Conservation (phyloP, 2,888 invertebrate species). For the Lasioglossum marginatum region DNA sequence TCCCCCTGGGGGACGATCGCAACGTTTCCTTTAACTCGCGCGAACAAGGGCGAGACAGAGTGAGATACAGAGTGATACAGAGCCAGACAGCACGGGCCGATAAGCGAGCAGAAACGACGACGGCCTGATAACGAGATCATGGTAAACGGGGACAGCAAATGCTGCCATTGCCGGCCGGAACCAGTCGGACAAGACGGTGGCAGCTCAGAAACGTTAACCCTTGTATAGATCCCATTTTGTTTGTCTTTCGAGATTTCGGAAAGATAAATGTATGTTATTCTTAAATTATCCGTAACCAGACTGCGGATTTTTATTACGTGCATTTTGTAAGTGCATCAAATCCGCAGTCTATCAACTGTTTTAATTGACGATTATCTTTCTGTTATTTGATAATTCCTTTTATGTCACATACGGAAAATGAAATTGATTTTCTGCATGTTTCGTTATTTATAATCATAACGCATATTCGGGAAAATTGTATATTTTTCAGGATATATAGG, state of each 20-base stretch:
- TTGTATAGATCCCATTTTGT: background rate
- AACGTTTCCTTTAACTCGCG: slow-evolving; percentile 47
- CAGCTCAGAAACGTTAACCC: background rate
- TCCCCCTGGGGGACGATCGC: slow-evolving; percentile 15
- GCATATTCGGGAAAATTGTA: too few relatives aligned
- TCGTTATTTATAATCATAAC: too few relatives aligned
- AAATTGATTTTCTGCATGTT: too few relatives aligned
- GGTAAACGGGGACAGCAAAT: slow-evolving; percentile 53
- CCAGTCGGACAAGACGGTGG: background rate
- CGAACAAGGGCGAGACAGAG: slow-evolving; percentile 11
- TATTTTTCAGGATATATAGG: too few relatives aligned
- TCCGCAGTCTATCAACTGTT: background rate
- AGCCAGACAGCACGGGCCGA: slow-evolving; percentile 33
- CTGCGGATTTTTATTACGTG: too few relatives aligned
- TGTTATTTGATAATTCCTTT: background rate
- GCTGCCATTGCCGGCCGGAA: background rate
- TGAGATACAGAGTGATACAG: background rate
- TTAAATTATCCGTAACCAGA: too few relatives aligned
- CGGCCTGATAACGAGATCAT: slow-evolving; percentile 38
- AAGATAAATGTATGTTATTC: too few relatives aligned
- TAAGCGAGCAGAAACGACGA: slow-evolving; percentile 50
- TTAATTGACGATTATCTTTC: too few relatives aligned
- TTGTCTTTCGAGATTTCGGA: background rate
- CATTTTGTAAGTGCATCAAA: too few relatives aligned
- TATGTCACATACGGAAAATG: background rate